phyloP scores from a whole-genome alignment of 2,113 vertebrate genomes.

The Microtus richardsoni region DNA sequence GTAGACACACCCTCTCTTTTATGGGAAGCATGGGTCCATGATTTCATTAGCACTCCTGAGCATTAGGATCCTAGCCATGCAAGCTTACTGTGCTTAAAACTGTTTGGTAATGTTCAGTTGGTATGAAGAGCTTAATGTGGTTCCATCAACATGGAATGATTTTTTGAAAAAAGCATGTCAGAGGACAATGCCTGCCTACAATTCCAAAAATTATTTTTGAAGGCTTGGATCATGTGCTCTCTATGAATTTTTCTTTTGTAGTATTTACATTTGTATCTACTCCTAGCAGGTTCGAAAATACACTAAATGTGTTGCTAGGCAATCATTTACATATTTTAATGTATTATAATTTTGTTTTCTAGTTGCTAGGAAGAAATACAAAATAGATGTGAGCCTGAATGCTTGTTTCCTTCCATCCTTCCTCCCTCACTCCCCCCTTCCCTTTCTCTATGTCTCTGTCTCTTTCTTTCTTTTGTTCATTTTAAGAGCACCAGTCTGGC shows the following conservation, averaged over 20 bases:
- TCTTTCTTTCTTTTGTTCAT: neutral
- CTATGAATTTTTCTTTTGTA: constrained; percentile 1
- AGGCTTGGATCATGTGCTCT: constrained; percentile 11
- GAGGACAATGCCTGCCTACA: neutral
- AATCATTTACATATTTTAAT: constrained; percentile 54
- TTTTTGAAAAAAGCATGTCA: neutral
- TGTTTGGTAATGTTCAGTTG: neutral
- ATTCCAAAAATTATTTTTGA: constrained; percentile 33
- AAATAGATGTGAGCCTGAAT: constrained; percentile 45
- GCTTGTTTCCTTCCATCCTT: neutral
- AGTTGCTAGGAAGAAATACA: constrained; percentile 62
- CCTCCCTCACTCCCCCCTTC: neutral
- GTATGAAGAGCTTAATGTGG: neutral
- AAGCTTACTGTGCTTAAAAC: neutral
- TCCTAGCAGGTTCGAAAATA: constrained; percentile 55
- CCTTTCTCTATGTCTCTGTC: too few relatives aligned
- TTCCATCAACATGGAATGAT: constrained; percentile 17
- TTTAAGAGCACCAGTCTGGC: neutral
- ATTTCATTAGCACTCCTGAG: neutral
- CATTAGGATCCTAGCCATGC: neutral
- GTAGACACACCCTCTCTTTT: neutral
- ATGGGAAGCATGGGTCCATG: neutral
- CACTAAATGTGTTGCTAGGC: neutral
- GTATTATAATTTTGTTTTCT: constrained; percentile 44
- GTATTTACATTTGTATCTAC: constrained; percentile 35